Evolutionary conservation across 2,888 invertebrate genomes (phyloP).

Genomic region (Scaptomyza polygonia): DNA sequence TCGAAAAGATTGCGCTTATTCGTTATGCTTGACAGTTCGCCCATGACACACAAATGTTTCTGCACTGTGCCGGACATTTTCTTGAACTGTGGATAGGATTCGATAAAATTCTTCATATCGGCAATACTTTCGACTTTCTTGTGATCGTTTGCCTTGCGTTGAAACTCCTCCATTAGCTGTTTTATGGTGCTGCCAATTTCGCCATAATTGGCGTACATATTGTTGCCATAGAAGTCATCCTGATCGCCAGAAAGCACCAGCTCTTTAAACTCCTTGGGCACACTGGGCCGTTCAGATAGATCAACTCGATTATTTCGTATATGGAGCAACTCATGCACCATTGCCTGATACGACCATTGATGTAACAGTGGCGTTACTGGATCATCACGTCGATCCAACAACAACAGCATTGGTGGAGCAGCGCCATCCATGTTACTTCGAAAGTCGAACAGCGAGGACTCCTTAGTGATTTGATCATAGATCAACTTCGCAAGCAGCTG

Average conservation of each 20-base stretch:
- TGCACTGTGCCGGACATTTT: slow-evolving; percentile 98
- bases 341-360: slow-evolving; percentile 99
- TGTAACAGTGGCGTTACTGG: slow-evolving; percentile 97
- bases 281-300: slow-evolving; percentile 92
- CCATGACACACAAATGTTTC: slow-evolving; percentile 98
- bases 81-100: slow-evolving; percentile 99
- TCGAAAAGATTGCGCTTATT: slow-evolving; percentile 91
- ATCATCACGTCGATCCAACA: slow-evolving; percentile 97
- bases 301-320: slow-evolving; percentile 97
- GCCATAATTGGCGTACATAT: slow-evolving; percentile 98
- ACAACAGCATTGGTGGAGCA: slow-evolving; percentile 91
- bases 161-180: slow-evolving; percentile 98
- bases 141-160: slow-evolving; percentile 92
- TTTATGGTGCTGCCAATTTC: slow-evolving; percentile 99
- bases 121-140: slow-evolving; percentile 94
- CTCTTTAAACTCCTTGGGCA: slow-evolving; percentile 95
- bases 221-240: slow-evolving; percentile 98
- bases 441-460: slow-evolving; percentile 94
- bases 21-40: slow-evolving; percentile 95
- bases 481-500: slow-evolving; percentile 93
- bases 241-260: slow-evolving; percentile 97
- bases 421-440: slow-evolving; percentile 87
- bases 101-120: slow-evolving; percentile 99
- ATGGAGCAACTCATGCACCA: slow-evolving; percentile 98
- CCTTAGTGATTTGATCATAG: slow-evolving; percentile 93